Base-by-base conservation (phyloP, 2,797 vertebrate genomes). In the Dromococcyx pavoninus region DNA sequence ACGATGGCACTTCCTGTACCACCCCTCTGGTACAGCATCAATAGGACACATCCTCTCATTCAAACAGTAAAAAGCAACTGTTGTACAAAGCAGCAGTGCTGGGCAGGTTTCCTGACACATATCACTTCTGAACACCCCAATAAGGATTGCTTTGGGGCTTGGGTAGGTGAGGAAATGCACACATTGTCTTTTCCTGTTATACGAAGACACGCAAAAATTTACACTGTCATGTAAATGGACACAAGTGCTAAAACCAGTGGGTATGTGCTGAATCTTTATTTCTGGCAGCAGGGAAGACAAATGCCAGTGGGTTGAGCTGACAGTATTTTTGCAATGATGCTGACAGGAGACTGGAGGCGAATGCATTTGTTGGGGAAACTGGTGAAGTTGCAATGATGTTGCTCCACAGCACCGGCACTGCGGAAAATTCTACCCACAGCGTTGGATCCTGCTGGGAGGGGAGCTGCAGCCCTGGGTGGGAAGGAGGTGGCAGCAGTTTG, bases 351-450 rank as follows among this genome's bases (percentile, higher is more conserved):
- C 14, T 0, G 2, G 39, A 66, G 46, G 24, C 27, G 70, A 58
- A 25, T 0, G 4, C 3, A 2, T 60, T 60, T 71, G 32, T 46
- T 58, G 35, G 65, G 25, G 32, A 46, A 65, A 43, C 32, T 25
- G 64, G 17, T 41, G 30, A 66, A 76, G 58, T 37, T 54, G 32
- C 53, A 77, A 10, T 1, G 46, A 23, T 37, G 48, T 32, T 78
- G 57, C 33, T 9, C 17, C 2, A 0, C 58, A 27, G 53, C 56
- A 54, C 61, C 2, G 2, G 5, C 2, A 0, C 19, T 13, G 24
- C 13, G 60, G 44, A 58, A 75, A 75, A 65, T 41, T 27, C 57
- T 60, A 24, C 53, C 23, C 8, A 2, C 7, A 17, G 6, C n/a
- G 17, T 53, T 23, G 46, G 43, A 30, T 57, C 37, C 13, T 9